phyloP scores from a whole-genome alignment of 2,113 vertebrate genomes.

The Eclectus roratus region DNA sequence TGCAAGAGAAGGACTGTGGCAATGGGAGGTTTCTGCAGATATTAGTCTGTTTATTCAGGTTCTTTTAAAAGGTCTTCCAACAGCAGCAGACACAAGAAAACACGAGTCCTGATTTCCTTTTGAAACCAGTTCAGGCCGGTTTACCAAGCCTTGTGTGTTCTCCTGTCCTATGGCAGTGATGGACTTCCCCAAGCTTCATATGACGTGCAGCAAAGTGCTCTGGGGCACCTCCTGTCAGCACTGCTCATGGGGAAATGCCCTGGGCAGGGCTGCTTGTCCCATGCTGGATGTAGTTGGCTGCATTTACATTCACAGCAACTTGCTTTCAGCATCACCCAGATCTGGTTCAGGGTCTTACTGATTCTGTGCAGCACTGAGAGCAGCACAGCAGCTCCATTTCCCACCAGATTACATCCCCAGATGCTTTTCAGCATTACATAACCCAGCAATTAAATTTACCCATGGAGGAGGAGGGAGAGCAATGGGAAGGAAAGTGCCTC shows the following conservation, averaged over 20 bases:
- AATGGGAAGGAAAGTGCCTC: not conserved
- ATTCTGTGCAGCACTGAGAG: not conserved
- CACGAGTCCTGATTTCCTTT: not conserved
- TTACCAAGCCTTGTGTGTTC: not conserved
- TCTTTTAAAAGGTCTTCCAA: not conserved
- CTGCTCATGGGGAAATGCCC: not conserved
- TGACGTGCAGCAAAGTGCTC: not conserved
- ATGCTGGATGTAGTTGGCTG: not conserved
- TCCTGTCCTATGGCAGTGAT: not conserved
- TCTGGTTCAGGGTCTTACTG: not conserved
- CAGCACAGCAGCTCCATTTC: not conserved
- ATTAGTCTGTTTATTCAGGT: not conserved
- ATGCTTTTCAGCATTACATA: not conserved
- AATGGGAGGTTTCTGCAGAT: not conserved
- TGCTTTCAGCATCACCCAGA: not conserved
- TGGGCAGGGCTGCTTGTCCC: not conserved
- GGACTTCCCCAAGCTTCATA: not conserved
- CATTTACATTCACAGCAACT: not conserved
- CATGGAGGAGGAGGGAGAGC: not conserved
- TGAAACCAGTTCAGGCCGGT: not conserved
- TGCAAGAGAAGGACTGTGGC: not conserved
- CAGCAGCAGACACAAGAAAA: not conserved
- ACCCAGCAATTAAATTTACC: not conserved
- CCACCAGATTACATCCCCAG: not conserved
- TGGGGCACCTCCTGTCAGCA: not conserved